Evolutionary conservation across 2,113 vertebrate genomes (phyloP).

Genomic region (Planiliza haematocheilus): DNA sequence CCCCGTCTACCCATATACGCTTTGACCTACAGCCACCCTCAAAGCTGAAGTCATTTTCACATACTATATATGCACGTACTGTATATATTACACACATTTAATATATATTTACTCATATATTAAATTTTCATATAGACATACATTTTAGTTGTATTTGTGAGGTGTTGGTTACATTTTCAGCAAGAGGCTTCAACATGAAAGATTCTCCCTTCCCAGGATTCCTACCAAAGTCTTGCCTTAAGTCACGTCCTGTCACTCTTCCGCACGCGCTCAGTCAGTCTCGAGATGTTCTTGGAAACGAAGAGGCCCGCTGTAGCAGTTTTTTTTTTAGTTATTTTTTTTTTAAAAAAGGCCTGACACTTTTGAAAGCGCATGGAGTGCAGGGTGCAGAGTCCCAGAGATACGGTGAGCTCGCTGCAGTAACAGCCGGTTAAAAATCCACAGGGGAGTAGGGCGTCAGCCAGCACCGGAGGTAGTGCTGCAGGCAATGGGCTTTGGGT

Average conservation of each 20-base stretch:
- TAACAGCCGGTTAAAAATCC: constrained; percentile 65
- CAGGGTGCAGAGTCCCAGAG: constrained; percentile 61
- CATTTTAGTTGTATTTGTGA: constrained; percentile 74
- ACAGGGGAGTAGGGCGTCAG: constrained; percentile 49
- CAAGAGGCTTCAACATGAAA: constrained; percentile 67
- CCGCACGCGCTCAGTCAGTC: constrained; percentile 20
- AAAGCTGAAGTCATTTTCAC: constrained; percentile 65
- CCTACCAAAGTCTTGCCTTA: constrained; percentile 19
- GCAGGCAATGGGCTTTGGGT: constrained; percentile 62
- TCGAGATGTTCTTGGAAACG: constrained; percentile 26
- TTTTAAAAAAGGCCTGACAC: constrained; percentile 60
- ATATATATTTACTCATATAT: constrained; percentile 85
- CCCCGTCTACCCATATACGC: constrained; percentile 35
- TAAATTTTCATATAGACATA: constrained; percentile 84
- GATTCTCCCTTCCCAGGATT: constrained; percentile 45
- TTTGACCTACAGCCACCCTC: constrained; percentile 66
- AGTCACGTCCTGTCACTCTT: constrained; percentile 29
- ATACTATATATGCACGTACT: constrained; percentile 75
- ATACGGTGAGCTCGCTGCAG: constrained; percentile 57
- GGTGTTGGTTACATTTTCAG: constrained; percentile 78
- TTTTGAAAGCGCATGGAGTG: constrained; percentile 71
- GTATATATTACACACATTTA: constrained; percentile 85
- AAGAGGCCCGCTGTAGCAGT: constrained; percentile 46
- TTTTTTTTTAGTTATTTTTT: no score
- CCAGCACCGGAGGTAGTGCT: constrained; percentile 65